A percentile compares a stretch with the other conserved stretches of the same genome.
Evolutionary conservation across 2,888 invertebrate genomes (phyloP).

Genomic region (Thymelicus lineola): DNA sequence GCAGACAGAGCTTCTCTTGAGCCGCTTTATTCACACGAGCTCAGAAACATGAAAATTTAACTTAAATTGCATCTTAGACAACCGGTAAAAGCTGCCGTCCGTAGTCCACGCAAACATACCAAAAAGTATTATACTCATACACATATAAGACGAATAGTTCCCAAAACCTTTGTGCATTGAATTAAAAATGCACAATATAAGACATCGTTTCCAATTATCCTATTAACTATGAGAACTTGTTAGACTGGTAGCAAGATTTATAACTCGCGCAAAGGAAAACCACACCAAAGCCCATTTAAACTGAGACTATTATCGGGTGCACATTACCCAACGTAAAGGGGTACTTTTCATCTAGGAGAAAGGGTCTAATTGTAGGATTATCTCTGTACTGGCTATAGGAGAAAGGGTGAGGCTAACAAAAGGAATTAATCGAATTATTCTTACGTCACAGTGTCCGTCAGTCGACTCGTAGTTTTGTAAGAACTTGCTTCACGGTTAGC

Average conservation of each 20-base stretch:
- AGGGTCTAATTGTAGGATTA: constrained; percentile 59
- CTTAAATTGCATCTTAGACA: constrained; percentile 38
- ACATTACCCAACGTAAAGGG: constrained; percentile 7
- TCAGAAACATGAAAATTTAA: too few species aligned
- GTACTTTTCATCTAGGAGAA: constrained; percentile 60
- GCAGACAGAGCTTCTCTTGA: too few species aligned
- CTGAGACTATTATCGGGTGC: background rate
- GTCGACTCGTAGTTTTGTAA: constrained; percentile 38
- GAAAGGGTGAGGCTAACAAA: constrained; percentile 52
- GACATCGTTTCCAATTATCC: constrained; percentile 15
- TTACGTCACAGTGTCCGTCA: constrained; percentile 45
- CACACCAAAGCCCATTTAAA: background rate
- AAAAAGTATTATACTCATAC: too few species aligned
- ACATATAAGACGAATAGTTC: background rate
- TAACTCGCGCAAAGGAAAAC: constrained; percentile 1
- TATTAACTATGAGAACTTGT: constrained; percentile 35
- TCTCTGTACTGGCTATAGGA: constrained; percentile 51
- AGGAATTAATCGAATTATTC: constrained; percentile 52
- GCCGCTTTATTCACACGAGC: too few species aligned
- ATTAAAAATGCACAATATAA: constrained; percentile 1
- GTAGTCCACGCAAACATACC: constrained; percentile 7
- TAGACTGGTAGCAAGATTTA: background rate
- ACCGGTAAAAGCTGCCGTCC: constrained; percentile 53
- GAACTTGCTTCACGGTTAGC: background rate
- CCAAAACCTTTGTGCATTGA: constrained; percentile 11